Conservation (phyloP, 2,888 invertebrate species). For the Idaea dimidiata region DNA sequence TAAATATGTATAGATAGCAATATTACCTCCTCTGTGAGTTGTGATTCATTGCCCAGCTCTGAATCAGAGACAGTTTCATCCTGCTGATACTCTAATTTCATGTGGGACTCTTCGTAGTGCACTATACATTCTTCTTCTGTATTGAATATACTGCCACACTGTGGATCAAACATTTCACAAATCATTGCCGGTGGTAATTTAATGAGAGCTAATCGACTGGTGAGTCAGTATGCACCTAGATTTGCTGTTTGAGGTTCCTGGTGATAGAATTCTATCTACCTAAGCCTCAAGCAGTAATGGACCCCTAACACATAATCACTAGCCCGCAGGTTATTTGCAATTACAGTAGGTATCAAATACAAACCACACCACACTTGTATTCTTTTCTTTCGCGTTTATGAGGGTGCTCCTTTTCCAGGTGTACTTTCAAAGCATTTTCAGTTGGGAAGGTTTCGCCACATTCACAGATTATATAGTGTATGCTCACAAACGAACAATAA, state of each 20-base stretch:
- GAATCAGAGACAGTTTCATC: slow-evolving; percentile 19
- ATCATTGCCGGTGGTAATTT: too few relatives aligned
- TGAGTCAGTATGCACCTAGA: too few relatives aligned
- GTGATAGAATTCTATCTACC: too few relatives aligned
- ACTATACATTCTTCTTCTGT: slow-evolving; percentile 35
- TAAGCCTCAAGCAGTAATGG: too few relatives aligned
- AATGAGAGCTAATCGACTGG: too few relatives aligned
- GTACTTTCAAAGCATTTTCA: slow-evolving; percentile 49
- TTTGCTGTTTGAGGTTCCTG: too few relatives aligned
- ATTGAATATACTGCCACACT: slow-evolving; percentile 35
- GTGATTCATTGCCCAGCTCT: not conserved
- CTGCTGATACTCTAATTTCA: slow-evolving; percentile 23
- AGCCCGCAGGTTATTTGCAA: too few relatives aligned
- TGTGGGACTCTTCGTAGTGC: slow-evolving; percentile 36
- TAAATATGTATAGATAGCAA: too few relatives aligned
- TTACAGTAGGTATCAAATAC: slow-evolving; percentile 15
- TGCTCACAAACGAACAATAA: slow-evolving; percentile 55
- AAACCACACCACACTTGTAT: slow-evolving; percentile 45
- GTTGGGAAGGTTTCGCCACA: slow-evolving; percentile 61
- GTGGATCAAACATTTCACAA: slow-evolving; percentile 7
- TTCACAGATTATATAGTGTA: slow-evolving; percentile 67
- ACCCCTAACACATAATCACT: too few relatives aligned
- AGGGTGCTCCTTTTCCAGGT: slow-evolving; percentile 53
- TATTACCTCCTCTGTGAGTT: not conserved
- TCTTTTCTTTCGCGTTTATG: slow-evolving; percentile 48